Evolutionary conservation across 2,113 vertebrate genomes (phyloP), one percentile per base, ranked within the genome.

Genomic region (Psophia crepitans): DNA sequence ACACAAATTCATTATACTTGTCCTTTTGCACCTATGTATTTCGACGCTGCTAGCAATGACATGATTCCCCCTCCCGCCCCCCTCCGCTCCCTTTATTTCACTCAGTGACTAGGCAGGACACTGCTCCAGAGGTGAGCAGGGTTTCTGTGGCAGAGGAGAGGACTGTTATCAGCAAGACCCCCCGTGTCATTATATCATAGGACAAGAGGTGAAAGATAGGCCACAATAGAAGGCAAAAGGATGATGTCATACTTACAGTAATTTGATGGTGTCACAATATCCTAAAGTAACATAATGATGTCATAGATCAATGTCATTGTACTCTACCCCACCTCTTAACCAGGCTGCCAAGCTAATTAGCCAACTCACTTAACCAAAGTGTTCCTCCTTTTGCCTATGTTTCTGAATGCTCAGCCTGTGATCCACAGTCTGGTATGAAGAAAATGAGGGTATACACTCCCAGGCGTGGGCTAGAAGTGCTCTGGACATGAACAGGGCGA

Each of bases 371-470:
- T 44, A 71, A 43, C 33, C 14, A 89, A 22, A 77, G 5, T 35
- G 28, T 22, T 73, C 17, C 17, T 17, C 46, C 6, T 14, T 79
- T 63, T 58, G 22, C 21, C 41, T 58, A 9, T 7, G 30, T 78
- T 79, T 51, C 51, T 79, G 30, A 70, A 46, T 19, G 69, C 15
- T 81, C 32, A 70, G 35, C 18, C 33, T 17, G 5, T 4, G 39
- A 43, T 15, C 66, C 24, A 53, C 57, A 20, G 15, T 54, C 46
- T 46, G 18, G 28, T 39, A 6, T 64, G 35, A 53, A 85, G 17
- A 60, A 43, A 58, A 64, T 4, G 49, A 44, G 0, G 0, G 27
- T 3, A 3, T 23, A 5, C 22, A 6, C 33, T 64, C 20, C 33
- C 11, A 68, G 35, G 7, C 5, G 5, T 1, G 2, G 20, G 26